These are phyloP conservation scores for Micronycteris hirsuta DNA, from an alignment of 2,113 vertebrate species.

Conservation along the genomic window DNA sequence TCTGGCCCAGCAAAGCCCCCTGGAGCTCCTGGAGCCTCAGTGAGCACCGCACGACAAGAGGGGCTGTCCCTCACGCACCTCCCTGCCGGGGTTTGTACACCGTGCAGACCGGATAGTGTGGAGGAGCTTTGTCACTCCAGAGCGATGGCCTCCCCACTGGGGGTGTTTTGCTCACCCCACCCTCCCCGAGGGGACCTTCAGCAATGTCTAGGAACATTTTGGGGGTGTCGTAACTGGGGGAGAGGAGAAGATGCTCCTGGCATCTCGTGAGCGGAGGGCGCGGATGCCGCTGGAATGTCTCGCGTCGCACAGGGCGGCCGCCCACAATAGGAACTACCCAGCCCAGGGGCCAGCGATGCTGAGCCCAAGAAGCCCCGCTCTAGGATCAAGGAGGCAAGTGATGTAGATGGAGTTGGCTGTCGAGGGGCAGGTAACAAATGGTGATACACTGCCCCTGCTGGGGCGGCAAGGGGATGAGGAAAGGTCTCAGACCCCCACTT, in stretches of 20 bases:
- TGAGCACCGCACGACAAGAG: not conserved
- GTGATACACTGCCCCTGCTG: not conserved
- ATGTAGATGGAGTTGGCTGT: not conserved
- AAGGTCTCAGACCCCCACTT: not conserved
- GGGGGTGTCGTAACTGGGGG: not conserved
- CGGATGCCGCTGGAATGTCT: not conserved
- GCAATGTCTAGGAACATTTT: not conserved
- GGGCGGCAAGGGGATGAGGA: not conserved
- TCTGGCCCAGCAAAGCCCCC: not conserved
- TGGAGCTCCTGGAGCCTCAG: not conserved
- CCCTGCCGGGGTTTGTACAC: not conserved
- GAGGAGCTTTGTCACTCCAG: not conserved
- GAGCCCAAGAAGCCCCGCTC: no score
- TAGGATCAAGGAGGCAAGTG: accelerated
- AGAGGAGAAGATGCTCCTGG: no score
- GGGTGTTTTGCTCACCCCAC: not conserved
- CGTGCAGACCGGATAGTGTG: accelerated
- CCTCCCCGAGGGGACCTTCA: not conserved
- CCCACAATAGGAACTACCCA: not conserved
- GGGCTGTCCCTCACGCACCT: accelerated
- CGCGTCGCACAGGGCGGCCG: accelerated
- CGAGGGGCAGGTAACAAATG: accelerated
- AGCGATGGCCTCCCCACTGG: not conserved
- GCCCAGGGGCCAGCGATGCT: accelerated
- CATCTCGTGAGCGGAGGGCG: not conserved